These are phyloP conservation scores for Odontocerum albicorne DNA, from an alignment of 2,888 invertebrate genomes.

Conservation along the genomic window DNA sequence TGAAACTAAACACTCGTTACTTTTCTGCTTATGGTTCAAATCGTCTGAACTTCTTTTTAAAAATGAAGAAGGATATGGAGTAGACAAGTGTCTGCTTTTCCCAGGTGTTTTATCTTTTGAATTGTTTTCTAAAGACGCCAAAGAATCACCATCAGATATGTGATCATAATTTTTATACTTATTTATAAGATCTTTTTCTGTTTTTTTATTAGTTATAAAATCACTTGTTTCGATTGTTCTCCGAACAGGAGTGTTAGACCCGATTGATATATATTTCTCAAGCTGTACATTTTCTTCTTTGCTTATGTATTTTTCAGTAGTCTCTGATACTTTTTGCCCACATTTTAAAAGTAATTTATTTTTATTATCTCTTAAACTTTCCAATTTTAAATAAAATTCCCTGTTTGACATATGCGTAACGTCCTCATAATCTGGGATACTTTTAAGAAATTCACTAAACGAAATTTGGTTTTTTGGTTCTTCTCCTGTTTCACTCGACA, in stretches of 20 bases:
- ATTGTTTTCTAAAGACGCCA: constrained; percentile 5
- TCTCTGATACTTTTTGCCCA: not conserved
- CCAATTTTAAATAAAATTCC: constrained; percentile 74
- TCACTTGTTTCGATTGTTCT: not conserved
- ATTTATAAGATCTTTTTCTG: not conserved
- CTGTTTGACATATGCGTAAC: constrained; percentile 73
- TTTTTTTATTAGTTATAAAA: not conserved
- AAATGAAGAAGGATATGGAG: not conserved
- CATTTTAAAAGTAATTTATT: constrained; percentile 47
- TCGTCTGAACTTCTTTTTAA: not conserved
- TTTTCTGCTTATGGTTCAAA: not conserved
- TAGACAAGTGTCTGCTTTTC: too few relatives aligned
- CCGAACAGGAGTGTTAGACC: not conserved
- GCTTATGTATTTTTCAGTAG: not conserved
- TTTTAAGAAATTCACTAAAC: constrained; percentile 72
- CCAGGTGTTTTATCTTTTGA: not conserved
- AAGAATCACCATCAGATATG: constrained; percentile 10
- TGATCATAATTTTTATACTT: not conserved
- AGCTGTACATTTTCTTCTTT: not conserved
- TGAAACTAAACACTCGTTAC: too few relatives aligned
- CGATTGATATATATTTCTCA: constrained; percentile 1
- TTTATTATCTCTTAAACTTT: constrained; percentile 66
- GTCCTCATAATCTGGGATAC: constrained; percentile 79
- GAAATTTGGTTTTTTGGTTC: constrained; percentile 58
- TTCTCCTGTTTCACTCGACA: constrained; percentile 47